Evolutionary conservation across 2,888 invertebrate genomes (phyloP).

Genomic region (Erannis defoliaria): DNA sequence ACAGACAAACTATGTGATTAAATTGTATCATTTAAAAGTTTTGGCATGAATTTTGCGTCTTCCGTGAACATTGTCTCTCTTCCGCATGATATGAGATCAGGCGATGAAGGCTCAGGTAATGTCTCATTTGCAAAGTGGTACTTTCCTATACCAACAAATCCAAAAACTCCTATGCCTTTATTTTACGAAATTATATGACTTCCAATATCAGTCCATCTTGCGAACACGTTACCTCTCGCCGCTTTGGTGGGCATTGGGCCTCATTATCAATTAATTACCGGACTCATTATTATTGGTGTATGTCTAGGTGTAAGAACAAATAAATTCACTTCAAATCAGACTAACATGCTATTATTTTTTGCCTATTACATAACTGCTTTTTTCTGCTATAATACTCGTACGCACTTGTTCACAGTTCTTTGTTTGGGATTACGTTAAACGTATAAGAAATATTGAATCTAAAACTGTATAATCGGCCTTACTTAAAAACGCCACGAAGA

Average conservation of each 20-base stretch:
- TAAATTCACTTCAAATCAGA: conserved; percentile 17
- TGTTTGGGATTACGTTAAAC: not conserved
- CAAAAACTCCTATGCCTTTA: too few relatives aligned
- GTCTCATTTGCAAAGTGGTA: too few relatives aligned
- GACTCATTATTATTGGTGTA: conserved; percentile 16
- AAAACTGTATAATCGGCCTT: too few relatives aligned
- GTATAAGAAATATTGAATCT: not conserved
- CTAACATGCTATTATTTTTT: conserved; percentile 19
- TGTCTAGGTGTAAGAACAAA: conserved; percentile 22
- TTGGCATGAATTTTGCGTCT: too few relatives aligned
- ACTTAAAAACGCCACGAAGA: too few relatives aligned
- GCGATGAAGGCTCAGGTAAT: too few relatives aligned
- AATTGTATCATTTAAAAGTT: too few relatives aligned
- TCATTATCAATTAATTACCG: not conserved
- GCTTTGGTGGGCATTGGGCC: not conserved
- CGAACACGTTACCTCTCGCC: not conserved
- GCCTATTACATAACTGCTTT: conserved; percentile 16
- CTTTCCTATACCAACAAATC: too few relatives aligned
- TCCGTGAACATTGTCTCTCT: too few relatives aligned
- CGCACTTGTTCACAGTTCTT: conserved; percentile 1
- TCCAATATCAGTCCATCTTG: not conserved
- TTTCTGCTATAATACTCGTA: too few relatives aligned
- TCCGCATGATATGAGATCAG: too few relatives aligned
- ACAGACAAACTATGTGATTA: too few relatives aligned
- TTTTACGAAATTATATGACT: not conserved